Evolutionary conservation across 2,888 invertebrate genomes (phyloP), one percentile per base, ranked within the genome.

Genomic region (Melanophora roralis): DNA sequence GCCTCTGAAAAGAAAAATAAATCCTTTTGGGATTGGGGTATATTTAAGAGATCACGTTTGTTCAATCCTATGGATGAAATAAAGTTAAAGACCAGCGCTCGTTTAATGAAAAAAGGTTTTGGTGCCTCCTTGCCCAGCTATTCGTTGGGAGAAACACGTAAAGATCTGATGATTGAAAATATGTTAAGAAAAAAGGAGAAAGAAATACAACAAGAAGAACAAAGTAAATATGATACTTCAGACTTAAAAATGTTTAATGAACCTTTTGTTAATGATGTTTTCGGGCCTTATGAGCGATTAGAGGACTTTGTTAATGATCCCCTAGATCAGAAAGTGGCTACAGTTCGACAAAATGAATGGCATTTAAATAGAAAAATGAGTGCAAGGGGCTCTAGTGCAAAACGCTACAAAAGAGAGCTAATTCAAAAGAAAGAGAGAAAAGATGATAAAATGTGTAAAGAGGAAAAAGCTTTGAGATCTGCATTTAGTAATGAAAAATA

Each of bases 61-160:
- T 85, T 87, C 8, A 82, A 88, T 83, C 85, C 89, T 4, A 86
- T 86, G 85, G 76, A 86, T 43, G 87, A 86, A 73, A 85, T 90
- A 11, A 89, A 86, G 51, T 53, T 89, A 21, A 89, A 88, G 83
- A 88, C 89, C 5, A 89, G 89, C 65, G 80, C 81, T 36, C 84
- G 87, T 0, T 76, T 90, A 53, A 85, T 89, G 83, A 65, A 79
- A 5, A 87, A 85, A 62, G 89, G 90, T 0, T 79, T 85, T 57
- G 89, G 88, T 2, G 83, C 89, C 0, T 86, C 86, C 0, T 62
- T 89, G 64, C 89, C 89, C 2, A 90, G 90, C 55, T 85, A 86
- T 23, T 36, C 85, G 0, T 78, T 88, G 8, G 45, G 74, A 0
- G 85, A 85, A 1, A 82, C 78, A 5, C 62, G 81, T 9, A 82